Evolutionary conservation across 2,113 vertebrate species (phyloP).

Genomic region (Terrapene triunguis): DNA sequence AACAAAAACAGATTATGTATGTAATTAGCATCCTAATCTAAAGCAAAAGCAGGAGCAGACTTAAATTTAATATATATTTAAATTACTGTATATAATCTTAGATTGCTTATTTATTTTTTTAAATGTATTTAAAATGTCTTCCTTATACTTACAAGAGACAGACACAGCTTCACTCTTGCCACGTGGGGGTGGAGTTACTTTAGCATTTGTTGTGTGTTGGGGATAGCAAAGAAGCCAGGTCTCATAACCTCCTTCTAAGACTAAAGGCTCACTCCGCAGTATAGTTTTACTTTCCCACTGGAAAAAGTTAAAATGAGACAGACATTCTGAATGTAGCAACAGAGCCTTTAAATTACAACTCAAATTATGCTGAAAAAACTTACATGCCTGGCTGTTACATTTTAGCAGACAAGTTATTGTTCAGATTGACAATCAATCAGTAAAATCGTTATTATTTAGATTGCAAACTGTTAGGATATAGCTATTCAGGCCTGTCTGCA

Average conservation of each 20-base stretch:
- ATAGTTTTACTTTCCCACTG: slow-evolving; percentile 97
- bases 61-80: background rate
- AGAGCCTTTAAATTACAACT: background rate
- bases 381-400: background rate
- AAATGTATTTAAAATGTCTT: background rate
- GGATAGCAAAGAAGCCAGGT: slow-evolving; percentile 98
- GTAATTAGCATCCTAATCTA: background rate
- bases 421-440: background rate
- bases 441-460: background rate
- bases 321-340: background rate
- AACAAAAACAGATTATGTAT: background rate
- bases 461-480: background rate
- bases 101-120: background rate
- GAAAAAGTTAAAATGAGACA: slow-evolving; percentile 37
- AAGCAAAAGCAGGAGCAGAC: background rate
- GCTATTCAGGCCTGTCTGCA: too few species aligned
- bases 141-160: slow-evolving; percentile 88
- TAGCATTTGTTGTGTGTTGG: slow-evolving; percentile 94
- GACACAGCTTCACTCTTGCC: slow-evolving; percentile 81
- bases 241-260: slow-evolving; percentile 97
- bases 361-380: background rate
- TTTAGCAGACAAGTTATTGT: background rate
- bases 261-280: slow-evolving; percentile 90
- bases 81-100: background rate
- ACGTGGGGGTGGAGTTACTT: slow-evolving; percentile 88